A percentile compares a stretch with the other conserved stretches of the same genome.
phyloP scores from a whole-genome alignment of 2,113 vertebrate genomes.

The Sylvilagus bachmani region DNA sequence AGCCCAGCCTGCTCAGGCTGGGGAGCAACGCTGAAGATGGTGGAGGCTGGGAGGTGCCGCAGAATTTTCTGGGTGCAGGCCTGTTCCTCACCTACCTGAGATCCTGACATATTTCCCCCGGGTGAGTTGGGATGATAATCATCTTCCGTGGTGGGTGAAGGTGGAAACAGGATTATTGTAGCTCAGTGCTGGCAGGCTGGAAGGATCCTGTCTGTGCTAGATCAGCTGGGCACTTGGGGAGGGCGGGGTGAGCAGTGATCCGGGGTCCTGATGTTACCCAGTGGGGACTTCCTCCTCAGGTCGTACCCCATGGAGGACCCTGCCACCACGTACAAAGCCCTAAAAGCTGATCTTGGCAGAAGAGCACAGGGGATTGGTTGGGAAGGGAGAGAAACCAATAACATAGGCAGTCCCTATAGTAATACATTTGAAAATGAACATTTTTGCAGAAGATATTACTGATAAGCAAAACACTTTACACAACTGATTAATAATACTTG shows the following conservation, averaged over 20 bases:
- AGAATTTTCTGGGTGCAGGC: background rate
- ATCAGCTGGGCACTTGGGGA: background rate
- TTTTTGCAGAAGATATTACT: conserved; percentile 23
- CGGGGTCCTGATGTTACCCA: background rate
- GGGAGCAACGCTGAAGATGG: background rate
- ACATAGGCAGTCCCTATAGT: background rate
- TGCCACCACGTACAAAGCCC: background rate
- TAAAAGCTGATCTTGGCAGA: background rate
- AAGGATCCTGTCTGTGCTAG: background rate
- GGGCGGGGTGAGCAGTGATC: background rate
- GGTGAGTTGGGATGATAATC: background rate
- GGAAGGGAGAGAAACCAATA: background rate
- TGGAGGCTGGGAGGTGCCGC: too few relatives aligned
- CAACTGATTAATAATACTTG: background rate
- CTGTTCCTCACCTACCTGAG: background rate
- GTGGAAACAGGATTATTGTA: background rate
- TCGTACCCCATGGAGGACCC: too few relatives aligned
- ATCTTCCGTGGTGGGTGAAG: background rate
- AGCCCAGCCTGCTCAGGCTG: background rate
- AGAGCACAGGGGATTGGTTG: background rate
- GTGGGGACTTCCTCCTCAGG: background rate
- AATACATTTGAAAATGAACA: background rate
- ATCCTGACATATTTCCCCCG: background rate
- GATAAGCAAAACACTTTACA: background rate
- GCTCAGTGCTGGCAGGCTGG: background rate